These are phyloP conservation scores for Acanthoscelides obtectus DNA, from an alignment of 2,888 invertebrate species.

Conservation along the genomic window DNA sequence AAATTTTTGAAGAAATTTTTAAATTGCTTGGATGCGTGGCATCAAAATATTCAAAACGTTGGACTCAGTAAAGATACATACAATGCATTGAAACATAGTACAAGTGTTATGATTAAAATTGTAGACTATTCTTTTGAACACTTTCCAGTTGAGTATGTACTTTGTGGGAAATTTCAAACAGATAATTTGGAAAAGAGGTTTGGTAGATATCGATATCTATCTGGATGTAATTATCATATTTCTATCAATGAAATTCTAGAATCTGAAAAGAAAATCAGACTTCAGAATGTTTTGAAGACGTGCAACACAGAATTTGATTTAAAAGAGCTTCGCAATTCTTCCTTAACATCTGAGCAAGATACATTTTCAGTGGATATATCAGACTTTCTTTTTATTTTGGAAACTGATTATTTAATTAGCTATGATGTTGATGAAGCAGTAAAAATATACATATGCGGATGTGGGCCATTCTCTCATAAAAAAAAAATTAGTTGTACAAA, in stretches of 20 bases:
- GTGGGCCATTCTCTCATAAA: conserved; percentile 3
- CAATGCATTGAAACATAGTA: conserved; percentile 10
- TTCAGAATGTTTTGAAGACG: conserved; percentile 6
- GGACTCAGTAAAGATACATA: conserved; percentile 13
- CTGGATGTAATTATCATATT: conserved; percentile 19
- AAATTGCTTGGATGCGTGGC: conserved; percentile 16
- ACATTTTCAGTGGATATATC: background rate
- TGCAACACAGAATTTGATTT: background rate
- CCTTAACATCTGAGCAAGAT: background rate
- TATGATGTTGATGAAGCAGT: conserved; percentile 6
- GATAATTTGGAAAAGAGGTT: conserved; percentile 17
- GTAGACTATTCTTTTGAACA: conserved; percentile 10
- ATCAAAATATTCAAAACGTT: conserved; percentile 8
- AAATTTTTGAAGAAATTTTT: conserved; percentile 10
- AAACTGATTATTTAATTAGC: conserved; percentile 4
- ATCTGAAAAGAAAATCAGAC: conserved; percentile 13
- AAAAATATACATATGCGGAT: conserved; percentile 8
- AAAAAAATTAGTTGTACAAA: conserved; percentile 1
- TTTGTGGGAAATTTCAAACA: conserved; percentile 15
- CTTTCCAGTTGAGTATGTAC: conserved; percentile 9
- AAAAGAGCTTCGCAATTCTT: conserved; percentile 1
- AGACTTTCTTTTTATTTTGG: conserved; percentile 7
- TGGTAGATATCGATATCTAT: conserved; percentile 11
- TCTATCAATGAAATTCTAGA: conserved; percentile 12
- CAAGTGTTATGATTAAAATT: conserved; percentile 11